These are phyloP conservation scores for Rhynchotus rufescens DNA, from an alignment of 2,797 vertebrate species.

Conservation along the genomic window DNA sequence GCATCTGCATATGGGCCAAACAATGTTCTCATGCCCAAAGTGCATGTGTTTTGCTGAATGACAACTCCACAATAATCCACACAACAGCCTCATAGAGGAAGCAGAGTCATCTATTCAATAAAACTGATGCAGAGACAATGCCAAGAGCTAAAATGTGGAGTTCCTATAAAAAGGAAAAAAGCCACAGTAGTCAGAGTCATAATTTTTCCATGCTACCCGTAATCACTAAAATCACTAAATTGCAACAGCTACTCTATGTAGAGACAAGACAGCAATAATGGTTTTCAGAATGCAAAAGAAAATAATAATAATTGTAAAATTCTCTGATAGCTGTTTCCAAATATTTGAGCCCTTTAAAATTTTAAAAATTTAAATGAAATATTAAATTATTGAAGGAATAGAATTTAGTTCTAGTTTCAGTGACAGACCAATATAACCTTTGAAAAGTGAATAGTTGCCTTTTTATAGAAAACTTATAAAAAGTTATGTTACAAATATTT, in stretches of 20 bases:
- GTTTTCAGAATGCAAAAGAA: neutral
- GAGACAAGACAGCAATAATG: neutral
- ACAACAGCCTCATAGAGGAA: neutral
- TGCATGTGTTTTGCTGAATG: slow-evolving; percentile 20
- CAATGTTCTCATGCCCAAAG: slow-evolving; percentile 14
- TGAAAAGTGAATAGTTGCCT: neutral
- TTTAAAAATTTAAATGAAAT: neutral
- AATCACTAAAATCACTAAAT: slow-evolving; percentile 31
- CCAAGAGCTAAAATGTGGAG: neutral
- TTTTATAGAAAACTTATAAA: neutral
- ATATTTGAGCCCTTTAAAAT: slow-evolving; percentile 23
- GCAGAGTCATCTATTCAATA: neutral
- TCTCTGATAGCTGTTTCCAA: slow-evolving; percentile 39
- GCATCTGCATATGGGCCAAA: neutral
- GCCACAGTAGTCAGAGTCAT: neutral
- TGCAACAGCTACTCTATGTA: neutral
- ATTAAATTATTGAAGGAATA: neutral
- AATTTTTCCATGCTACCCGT: slow-evolving; percentile 21
- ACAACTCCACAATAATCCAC: neutral
- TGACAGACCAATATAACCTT: neutral
- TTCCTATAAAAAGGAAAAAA: slow-evolving; percentile 5
- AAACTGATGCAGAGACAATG: neutral
- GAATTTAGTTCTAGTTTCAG: neutral
- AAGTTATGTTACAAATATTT: neutral
- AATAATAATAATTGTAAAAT: neutral